Conservation (phyloP, 2,113 vertebrate genomes). For the Petromus typicus region DNA sequence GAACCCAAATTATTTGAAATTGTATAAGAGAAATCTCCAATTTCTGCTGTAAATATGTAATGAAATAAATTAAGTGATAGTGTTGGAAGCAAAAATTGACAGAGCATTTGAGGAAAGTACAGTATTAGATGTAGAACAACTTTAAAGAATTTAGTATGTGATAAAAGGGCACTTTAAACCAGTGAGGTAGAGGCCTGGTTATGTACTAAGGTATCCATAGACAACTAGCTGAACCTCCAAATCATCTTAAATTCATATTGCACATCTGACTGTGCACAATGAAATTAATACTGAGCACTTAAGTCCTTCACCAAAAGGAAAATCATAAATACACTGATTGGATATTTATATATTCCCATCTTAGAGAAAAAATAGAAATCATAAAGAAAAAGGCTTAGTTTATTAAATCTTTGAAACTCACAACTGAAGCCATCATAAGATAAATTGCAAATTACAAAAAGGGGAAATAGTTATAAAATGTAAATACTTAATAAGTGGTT, state of each 20-base stretch:
- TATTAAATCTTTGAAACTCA: slow-evolving; percentile 38
- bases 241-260: slow-evolving; percentile 10
- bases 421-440: slow-evolving; percentile 37
- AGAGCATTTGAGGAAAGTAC: neutral
- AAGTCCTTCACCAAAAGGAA: slow-evolving; percentile 30
- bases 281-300: neutral
- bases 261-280: neutral
- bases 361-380: slow-evolving; percentile 32
- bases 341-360: neutral
- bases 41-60: neutral
- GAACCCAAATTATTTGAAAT: neutral
- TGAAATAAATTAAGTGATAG: neutral
- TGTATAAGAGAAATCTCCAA: neutral
- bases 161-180: neutral
- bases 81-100: neutral
- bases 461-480: slow-evolving; percentile 37
- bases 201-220: neutral
- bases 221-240: neutral
- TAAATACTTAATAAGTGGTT: slow-evolving; percentile 33
- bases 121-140: neutral
- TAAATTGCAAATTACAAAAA: slow-evolving; percentile 59
- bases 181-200: neutral
- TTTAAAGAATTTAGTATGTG: neutral
- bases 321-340: slow-evolving; percentile 7
- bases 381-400: slow-evolving; percentile 40